Evolutionary conservation across 2,888 invertebrate genomes (phyloP), one percentile per base, ranked within the genome.

Genomic region (Alviniconcha strummeri): DNA sequence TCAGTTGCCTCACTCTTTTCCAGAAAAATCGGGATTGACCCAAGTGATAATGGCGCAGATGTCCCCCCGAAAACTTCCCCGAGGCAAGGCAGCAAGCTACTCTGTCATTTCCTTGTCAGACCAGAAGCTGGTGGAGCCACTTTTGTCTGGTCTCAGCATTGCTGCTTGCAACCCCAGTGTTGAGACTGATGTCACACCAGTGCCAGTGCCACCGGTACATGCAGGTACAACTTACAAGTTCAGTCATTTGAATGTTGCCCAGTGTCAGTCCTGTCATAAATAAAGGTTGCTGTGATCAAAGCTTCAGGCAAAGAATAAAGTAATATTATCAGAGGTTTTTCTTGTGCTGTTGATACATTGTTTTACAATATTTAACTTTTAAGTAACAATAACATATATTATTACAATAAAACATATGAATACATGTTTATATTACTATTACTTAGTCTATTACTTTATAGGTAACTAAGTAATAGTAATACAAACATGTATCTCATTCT

Each of bases 91-190:
- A 11, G 87, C 86, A 55, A 86, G 84, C 9, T 91, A 91, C 77
- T 88, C 88, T n/a, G 87, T 86, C 9, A 89, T 88, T 82, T 84
- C 86, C 13, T 84, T 91, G 64, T 90, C 90, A 82, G 86, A 89
- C 77, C 86, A 88, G 17, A 81, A 85, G 36, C 86, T 88, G 55
- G 89, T 88, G 9, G 81, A 81, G 5, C 82, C 86, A 17, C 88
- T 89, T 74, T 83, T 91, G 71, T 77, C 80, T 54, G 89, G 88
- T 4, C 82, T 91, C 4, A 80, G 83, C n/a, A 79, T 91, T n/a
- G 91, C 90, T 7, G 81, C 84, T 17, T 90, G 90, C 85, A 90
- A 91, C 82, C 89, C 88, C 52, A 85, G 85, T 9, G 64, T 83
- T 56, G 88, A 87, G 13, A 80, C 84, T 54, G 80, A 82, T n/a